Percentiles rank a stretch among this genome's conserved stretches.
Evolutionary conservation across 2,888 invertebrate species (phyloP).

Genomic region (Desoria tigrina): DNA sequence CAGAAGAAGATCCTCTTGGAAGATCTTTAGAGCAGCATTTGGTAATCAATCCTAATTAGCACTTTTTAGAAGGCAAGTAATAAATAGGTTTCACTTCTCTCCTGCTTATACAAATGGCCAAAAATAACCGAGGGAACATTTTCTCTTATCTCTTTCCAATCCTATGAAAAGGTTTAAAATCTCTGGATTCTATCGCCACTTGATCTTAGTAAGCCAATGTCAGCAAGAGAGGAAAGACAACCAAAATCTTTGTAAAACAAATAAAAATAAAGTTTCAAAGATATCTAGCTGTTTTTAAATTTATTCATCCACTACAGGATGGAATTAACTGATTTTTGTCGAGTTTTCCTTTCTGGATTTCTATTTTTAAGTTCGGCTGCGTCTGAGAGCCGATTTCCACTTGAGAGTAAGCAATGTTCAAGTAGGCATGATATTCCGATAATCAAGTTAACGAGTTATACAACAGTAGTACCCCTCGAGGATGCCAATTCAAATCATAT

Average conservation of each 20-base stretch:
- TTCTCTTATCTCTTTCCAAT: background rate
- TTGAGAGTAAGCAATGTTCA: slow-evolving; percentile 34
- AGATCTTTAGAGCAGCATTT: background rate
- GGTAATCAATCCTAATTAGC: slow-evolving; percentile 13
- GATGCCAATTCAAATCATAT: slow-evolving; percentile 34
- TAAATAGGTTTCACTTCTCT: slow-evolving; percentile 11
- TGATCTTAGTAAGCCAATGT: slow-evolving; percentile 3
- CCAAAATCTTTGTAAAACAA: too few relatives aligned
- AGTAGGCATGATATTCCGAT: slow-evolving; percentile 39
- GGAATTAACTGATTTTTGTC: background rate
- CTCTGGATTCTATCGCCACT: background rate
- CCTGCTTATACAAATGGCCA: background rate
- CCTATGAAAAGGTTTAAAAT: slow-evolving; percentile 6
- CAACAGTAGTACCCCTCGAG: slow-evolving; percentile 38
- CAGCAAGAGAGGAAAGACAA: background rate
- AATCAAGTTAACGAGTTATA: slow-evolving; percentile 41
- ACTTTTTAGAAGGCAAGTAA: background rate
- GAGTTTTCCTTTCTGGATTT: slow-evolving; percentile 18
- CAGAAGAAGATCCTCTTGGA: background rate
- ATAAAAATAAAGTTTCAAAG: too few relatives aligned
- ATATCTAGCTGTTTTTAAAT: too few relatives aligned
- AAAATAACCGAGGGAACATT: background rate
- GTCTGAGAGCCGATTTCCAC: slow-evolving; percentile 24
- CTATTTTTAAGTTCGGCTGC: slow-evolving; percentile 6
- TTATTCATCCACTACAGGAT: background rate